Conservation (phyloP, 2,888 invertebrate genomes). For the Drosophila nigritarsus region DNA sequence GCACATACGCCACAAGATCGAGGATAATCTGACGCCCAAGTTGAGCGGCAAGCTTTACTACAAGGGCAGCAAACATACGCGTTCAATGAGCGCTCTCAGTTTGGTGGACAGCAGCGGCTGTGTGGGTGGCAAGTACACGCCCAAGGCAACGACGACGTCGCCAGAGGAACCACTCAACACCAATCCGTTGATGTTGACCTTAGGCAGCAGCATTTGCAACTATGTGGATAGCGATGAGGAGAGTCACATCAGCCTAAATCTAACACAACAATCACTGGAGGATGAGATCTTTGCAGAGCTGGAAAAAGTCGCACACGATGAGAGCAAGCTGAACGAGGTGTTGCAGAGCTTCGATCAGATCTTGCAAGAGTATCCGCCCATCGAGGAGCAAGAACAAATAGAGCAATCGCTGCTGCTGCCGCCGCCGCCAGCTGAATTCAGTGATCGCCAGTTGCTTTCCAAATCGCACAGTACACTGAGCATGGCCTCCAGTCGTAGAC, state of each 20-base stretch:
- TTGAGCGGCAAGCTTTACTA: slow-evolving; percentile 81
- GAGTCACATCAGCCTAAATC: slow-evolving; percentile 74
- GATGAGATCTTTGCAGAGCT: slow-evolving; percentile 85
- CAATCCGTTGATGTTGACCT: slow-evolving; percentile 25
- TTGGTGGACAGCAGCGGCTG: slow-evolving; percentile 61
- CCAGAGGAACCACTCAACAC: slow-evolving; percentile 2
- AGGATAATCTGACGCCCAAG: slow-evolving; percentile 84
- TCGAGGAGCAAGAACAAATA: slow-evolving; percentile 32
- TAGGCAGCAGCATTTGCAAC: slow-evolving; percentile 59
- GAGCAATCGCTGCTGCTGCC: slow-evolving; percentile 14
- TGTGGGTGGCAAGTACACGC: slow-evolving; percentile 69
- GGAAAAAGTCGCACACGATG: slow-evolving; percentile 85
- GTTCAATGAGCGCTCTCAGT: slow-evolving; percentile 76
- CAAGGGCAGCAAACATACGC: slow-evolving; percentile 80
- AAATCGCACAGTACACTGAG: slow-evolving; percentile 90
- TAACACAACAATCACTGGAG: slow-evolving; percentile 83
- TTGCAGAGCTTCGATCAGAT: slow-evolving; percentile 87
- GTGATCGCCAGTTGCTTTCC: slow-evolving; percentile 84
- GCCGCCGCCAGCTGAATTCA: slow-evolving; percentile 55
- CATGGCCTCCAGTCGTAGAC: slow-evolving; percentile 84
- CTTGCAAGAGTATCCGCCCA: slow-evolving; percentile 85
- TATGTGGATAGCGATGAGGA: slow-evolving; percentile 84
- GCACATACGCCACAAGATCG: slow-evolving; percentile 84
- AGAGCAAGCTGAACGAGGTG: slow-evolving; percentile 86
- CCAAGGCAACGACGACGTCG: slow-evolving; percentile 30